phyloP scores from a whole-genome alignment of 2,797 vertebrate species.

The Triplophysa yarkandensis region DNA sequence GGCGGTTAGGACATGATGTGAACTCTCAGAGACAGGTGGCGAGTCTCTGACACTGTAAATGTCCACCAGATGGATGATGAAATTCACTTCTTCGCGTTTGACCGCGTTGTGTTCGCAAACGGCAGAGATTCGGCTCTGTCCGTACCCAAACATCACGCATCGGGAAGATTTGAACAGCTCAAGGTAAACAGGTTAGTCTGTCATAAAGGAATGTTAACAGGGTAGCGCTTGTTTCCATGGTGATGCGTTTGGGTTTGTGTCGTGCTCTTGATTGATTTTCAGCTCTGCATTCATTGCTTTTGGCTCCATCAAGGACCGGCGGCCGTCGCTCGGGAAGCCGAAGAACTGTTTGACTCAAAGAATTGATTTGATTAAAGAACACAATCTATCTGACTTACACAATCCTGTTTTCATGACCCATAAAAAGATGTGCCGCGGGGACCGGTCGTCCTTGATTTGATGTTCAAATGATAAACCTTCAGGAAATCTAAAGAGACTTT shows the following conservation, averaged over 20 bases:
- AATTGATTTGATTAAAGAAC: constrained; percentile 34
- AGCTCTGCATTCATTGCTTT: constrained; percentile 38
- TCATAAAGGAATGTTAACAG: constrained; percentile 41
- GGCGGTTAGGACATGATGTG: background rate
- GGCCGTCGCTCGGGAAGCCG: background rate
- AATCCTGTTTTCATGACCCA: constrained; percentile 16
- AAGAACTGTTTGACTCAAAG: constrained; percentile 11
- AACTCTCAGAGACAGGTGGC: constrained; percentile 20
- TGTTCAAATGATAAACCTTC: constrained; percentile 18
- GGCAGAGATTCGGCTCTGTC: background rate
- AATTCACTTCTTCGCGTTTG: background rate
- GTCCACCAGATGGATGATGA: background rate
- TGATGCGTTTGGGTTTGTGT: constrained; percentile 53
- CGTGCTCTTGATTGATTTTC: constrained; percentile 49
- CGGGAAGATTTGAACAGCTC: constrained; percentile 5
- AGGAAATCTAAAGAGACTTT: background rate
- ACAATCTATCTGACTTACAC: background rate
- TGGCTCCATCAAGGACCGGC: constrained; percentile 35
- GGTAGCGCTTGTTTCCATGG: constrained; percentile 62
- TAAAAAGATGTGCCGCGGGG: background rate
- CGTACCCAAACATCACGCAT: background rate
- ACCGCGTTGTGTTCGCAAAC: background rate
- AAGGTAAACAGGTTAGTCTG: constrained; percentile 52
- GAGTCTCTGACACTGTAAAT: constrained; percentile 4
- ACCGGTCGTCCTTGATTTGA: constrained; percentile 25